Evolutionary conservation across 2,888 invertebrate genomes (phyloP).

Genomic region (Zygaena filipendulae): DNA sequence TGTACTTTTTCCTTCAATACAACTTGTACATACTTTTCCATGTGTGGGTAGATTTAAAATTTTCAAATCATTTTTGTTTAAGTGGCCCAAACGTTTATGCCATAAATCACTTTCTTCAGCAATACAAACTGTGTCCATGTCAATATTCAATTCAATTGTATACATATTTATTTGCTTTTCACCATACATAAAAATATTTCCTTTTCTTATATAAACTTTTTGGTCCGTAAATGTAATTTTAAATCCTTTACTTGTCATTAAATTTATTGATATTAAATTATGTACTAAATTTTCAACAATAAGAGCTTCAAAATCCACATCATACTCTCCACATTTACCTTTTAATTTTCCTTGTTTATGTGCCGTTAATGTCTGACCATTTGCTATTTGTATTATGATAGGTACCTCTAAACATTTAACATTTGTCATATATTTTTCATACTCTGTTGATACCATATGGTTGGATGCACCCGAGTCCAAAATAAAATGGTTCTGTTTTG

Average conservation of each 20-base stretch:
- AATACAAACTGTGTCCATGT: too few relatives aligned
- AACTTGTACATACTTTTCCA: conserved; percentile 4
- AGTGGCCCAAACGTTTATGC: conserved; percentile 12
- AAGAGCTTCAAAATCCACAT: conserved; percentile 4
- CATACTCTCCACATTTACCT: background rate
- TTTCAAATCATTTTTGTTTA: conserved; percentile 9
- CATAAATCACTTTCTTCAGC: conserved; percentile 7
- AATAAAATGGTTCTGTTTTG: too few relatives aligned
- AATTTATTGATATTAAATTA: conserved; percentile 8
- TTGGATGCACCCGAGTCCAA: too few relatives aligned
- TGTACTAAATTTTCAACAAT: conserved; percentile 3
- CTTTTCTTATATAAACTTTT: conserved; percentile 3
- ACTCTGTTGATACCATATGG: too few relatives aligned
- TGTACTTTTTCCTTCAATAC: conserved; percentile 8
- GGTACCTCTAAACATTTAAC: background rate
- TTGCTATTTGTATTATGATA: conserved; percentile 2
- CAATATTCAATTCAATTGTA: too few relatives aligned
- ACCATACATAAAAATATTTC: too few relatives aligned
- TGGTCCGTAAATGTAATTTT: too few relatives aligned
- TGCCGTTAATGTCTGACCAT: conserved; percentile 3
- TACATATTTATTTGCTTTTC: too few relatives aligned
- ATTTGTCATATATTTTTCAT: too few relatives aligned
- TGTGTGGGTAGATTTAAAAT: conserved; percentile 6
- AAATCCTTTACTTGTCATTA: conserved; percentile 4
- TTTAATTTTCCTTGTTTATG: conserved; percentile 2